Evolutionary conservation across 2,888 invertebrate species (phyloP).

Genomic region (Erpobdella octoculata): DNA sequence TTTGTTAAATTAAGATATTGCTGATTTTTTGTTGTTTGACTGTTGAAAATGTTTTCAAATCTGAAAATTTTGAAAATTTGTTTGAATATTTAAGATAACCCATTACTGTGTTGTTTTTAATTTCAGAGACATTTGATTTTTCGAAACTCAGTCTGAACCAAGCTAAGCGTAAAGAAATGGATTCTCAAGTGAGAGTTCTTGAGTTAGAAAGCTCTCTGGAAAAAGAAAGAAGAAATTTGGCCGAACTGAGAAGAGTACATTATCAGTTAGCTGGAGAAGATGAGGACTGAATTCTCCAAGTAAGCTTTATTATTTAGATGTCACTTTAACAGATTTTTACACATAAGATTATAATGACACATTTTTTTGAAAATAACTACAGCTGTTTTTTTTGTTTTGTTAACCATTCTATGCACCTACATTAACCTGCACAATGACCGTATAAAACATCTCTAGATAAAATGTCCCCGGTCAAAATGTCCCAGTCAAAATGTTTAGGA

Average conservation of each 20-base stretch:
- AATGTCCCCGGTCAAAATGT: too few species aligned
- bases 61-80: neutral
- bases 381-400: too few species aligned
- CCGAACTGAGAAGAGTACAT: slow-evolving; percentile 80
- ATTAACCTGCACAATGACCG: too few species aligned
- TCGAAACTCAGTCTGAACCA: slow-evolving; percentile 81
- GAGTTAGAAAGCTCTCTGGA: slow-evolving; percentile 84
- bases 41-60: neutral
- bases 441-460: too few species aligned
- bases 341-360: too few species aligned
- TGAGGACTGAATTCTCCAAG: slow-evolving; percentile 35
- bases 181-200: slow-evolving; percentile 72
- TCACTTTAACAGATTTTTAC: too few species aligned
- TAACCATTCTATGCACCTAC: too few species aligned
- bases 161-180: slow-evolving; percentile 92
- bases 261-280: slow-evolving; percentile 66
- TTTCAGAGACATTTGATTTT: slow-evolving; percentile 76
- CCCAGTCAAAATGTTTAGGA: too few species aligned
- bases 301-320: neutral
- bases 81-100: neutral
- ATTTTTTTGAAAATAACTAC: too few species aligned
- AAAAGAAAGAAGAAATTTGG: slow-evolving; percentile 74
- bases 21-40: too few species aligned
- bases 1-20: too few species aligned
- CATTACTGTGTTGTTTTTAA: neutral